Evolutionary conservation across 2,888 invertebrate genomes (phyloP).

Genomic region (Teleiodes luculella): DNA sequence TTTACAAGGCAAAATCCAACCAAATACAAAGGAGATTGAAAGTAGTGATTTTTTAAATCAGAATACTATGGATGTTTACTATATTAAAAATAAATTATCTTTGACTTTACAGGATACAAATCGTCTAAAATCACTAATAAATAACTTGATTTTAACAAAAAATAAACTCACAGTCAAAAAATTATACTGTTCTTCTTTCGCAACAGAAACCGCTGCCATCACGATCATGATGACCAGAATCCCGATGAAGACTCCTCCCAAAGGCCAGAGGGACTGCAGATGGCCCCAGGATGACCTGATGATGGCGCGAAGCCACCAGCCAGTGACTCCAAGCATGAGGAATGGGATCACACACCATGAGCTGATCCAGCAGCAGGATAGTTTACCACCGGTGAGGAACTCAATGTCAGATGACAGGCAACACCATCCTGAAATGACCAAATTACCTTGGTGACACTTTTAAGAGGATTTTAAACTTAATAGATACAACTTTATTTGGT

Average conservation of each 20-base stretch:
- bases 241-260: constrained; percentile 50
- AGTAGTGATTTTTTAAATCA: too few relatives aligned
- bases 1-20: too few relatives aligned
- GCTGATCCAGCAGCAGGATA: constrained; percentile 58
- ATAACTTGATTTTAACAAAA: too few relatives aligned
- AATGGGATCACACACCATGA: constrained; percentile 61
- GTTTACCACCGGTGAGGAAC: constrained; percentile 59
- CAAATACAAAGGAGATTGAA: too few relatives aligned
- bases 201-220: constrained; percentile 61
- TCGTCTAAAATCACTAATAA: too few relatives aligned
- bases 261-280: constrained; percentile 52
- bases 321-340: constrained; percentile 53
- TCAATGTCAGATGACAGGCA: constrained; percentile 62
- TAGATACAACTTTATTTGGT: background rate
- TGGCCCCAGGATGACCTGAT: constrained; percentile 47
- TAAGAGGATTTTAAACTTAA: too few relatives aligned
- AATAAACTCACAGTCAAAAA: constrained; percentile 53
- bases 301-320: constrained; percentile 65
- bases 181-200: constrained; percentile 70
- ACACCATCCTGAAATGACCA: constrained; percentile 55
- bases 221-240: constrained; percentile 58
- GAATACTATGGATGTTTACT: too few relatives aligned
- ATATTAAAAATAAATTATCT: too few relatives aligned
- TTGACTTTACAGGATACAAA: background rate
- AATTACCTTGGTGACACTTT: too few relatives aligned